Percentiles rank a stretch among this genome's conserved stretches.
Evolutionary conservation across 2,113 vertebrate genomes (phyloP).

Genomic region (Thamnaconus septentrionalis): DNA sequence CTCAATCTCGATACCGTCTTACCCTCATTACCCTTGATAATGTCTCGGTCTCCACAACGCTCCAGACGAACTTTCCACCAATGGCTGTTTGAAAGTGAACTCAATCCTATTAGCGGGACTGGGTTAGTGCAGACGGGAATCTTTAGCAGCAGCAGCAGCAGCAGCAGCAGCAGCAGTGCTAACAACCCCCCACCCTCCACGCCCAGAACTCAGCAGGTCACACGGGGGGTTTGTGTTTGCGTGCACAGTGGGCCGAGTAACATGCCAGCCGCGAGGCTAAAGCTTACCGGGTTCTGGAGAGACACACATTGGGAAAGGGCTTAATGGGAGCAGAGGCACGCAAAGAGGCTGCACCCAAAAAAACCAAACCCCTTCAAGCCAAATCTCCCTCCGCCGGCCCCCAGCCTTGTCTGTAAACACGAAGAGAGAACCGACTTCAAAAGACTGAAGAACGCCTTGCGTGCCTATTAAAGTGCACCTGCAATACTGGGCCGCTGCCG

Average conservation of each 20-base stretch:
- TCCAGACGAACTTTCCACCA: conserved; percentile 19
- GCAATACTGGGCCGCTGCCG: too few species aligned
- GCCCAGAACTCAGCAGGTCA: conserved; percentile 26
- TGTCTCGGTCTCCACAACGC: not conserved
- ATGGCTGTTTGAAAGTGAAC: conserved; percentile 12
- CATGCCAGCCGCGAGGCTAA: conserved; percentile 59
- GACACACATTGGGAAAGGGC: conserved; percentile 43
- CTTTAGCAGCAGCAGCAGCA: conserved; percentile 30
- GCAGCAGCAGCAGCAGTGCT: conserved; percentile 20
- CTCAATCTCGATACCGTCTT: too few species aligned
- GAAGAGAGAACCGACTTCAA: too few species aligned
- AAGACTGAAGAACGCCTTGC: too few species aligned
- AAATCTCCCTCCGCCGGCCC: conserved; percentile 8
- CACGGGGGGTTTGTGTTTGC: conserved; percentile 34
- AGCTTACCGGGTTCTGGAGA: conserved; percentile 47
- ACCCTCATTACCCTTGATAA: not conserved
- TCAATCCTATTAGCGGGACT: conserved; percentile 36
- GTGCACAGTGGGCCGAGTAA: conserved; percentile 40
- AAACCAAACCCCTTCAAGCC: not conserved
- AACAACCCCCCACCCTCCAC: not conserved
- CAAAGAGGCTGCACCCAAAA: conserved; percentile 24
- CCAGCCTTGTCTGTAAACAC: not conserved
- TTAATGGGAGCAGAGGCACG: conserved; percentile 44
- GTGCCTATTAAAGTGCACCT: too few species aligned
- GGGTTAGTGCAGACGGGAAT: conserved; percentile 43